phyloP scores from a whole-genome alignment of 2,797 vertebrate species.

The Neopelma chrysocephalum region DNA sequence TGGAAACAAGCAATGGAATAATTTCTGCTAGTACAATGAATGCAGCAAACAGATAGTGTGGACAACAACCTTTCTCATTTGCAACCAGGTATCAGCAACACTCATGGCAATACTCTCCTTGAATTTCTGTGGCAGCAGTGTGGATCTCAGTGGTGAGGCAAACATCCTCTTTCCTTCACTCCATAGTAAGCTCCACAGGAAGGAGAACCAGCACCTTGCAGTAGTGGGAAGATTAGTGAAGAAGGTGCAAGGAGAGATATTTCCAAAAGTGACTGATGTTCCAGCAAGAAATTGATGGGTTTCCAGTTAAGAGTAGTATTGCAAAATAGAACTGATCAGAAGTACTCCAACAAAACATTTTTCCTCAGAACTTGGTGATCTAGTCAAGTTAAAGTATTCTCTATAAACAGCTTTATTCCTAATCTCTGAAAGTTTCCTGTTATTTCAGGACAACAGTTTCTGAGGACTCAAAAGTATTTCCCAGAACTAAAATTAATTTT shows the following conservation, averaged over 20 bases:
- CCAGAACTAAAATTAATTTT: neutral
- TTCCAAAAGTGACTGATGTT: neutral
- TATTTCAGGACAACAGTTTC: neutral
- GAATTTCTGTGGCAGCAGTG: neutral
- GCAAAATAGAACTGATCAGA: neutral
- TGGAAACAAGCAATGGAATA: neutral
- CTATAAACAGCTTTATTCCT: neutral
- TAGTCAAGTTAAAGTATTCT: neutral
- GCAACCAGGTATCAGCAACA: neutral
- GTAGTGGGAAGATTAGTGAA: neutral
- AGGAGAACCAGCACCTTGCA: neutral
- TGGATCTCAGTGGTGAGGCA: neutral
- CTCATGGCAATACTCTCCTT: neutral
- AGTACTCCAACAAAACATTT: neutral
- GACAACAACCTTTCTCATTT: neutral
- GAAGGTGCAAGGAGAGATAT: neutral
- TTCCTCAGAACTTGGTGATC: neutral
- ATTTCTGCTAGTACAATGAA: neutral
- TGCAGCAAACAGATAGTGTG: neutral
- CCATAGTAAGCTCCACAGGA: neutral
- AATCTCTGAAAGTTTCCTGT: neutral
- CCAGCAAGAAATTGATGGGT: neutral
- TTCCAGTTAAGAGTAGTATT: neutral
- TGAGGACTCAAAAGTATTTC: neutral
- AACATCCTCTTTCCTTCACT: neutral